Evolutionary conservation across 2,797 vertebrate species (phyloP).

Genomic region (Remorina albescens): DNA sequence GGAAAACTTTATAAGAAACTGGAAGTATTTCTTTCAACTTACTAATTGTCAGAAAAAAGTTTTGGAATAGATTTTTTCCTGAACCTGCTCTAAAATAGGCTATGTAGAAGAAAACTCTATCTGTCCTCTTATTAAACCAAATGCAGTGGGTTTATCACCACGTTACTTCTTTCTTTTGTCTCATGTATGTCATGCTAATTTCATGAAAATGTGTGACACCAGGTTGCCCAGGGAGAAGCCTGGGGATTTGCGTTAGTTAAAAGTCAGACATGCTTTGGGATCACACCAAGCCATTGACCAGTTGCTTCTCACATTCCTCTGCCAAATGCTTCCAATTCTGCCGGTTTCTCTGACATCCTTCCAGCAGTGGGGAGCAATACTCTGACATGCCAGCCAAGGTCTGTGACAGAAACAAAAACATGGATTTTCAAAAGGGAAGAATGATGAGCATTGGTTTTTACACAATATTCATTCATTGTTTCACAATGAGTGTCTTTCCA

Average conservation of each 20-base stretch:
- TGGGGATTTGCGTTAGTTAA: slow-evolving; percentile 11
- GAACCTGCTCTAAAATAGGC: background rate
- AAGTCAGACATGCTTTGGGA: background rate
- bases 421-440: background rate
- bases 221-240: background rate
- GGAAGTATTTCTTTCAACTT: background rate
- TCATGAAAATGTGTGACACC: slow-evolving; percentile 32
- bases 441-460: background rate
- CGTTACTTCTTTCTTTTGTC: background rate
- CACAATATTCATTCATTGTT: background rate
- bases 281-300: slow-evolving; percentile 86
- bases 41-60: background rate
- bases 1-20: too few species aligned
- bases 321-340: slow-evolving; percentile 94
- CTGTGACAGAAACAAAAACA: slow-evolving; percentile 77
- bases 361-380: slow-evolving; percentile 92
- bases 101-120: background rate
- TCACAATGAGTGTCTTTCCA: background rate
- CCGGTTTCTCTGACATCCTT: slow-evolving; percentile 94
- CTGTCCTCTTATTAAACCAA: background rate
- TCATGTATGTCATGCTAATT: slow-evolving; percentile 23
- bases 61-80: background rate
- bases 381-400: slow-evolving; percentile 91
- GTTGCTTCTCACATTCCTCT: slow-evolving; percentile 89
- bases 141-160: background rate